Conservation (phyloP, 2,113 vertebrate genomes). For the Pseudonaja textilis region DNA sequence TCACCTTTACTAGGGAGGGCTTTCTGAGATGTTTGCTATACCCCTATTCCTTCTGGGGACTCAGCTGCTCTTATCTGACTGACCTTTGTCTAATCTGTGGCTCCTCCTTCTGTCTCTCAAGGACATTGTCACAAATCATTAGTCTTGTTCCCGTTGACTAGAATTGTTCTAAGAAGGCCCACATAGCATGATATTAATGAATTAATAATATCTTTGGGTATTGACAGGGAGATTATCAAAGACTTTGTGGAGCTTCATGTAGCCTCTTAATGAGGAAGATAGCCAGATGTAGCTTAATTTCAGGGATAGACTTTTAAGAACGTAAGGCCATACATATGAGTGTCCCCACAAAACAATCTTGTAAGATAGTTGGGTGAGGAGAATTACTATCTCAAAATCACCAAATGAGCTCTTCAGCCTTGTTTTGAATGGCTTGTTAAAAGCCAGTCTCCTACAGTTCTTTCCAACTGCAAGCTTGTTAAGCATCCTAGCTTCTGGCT, state of each 20-base stretch:
- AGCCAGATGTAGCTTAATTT: neutral
- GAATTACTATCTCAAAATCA: neutral
- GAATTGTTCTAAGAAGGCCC: neutral
- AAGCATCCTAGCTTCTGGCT: neutral
- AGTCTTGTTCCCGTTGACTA: neutral
- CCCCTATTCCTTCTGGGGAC: neutral
- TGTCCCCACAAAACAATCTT: neutral
- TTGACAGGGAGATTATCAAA: neutral
- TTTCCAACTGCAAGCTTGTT: neutral
- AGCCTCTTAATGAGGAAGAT: neutral
- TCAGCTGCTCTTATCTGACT: neutral
- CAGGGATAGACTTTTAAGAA: neutral
- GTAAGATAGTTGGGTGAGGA: neutral
- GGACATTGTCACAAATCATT: neutral
- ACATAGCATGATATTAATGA: neutral
- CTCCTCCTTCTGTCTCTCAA: neutral
- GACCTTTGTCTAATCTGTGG: neutral
- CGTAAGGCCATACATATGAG: neutral
- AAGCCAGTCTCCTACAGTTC: neutral
- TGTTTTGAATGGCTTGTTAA: neutral
- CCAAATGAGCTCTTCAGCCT: neutral
- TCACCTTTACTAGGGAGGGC: neutral
- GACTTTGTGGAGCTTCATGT: neutral
- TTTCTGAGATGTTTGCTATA: neutral
- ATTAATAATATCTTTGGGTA: neutral